These are phyloP conservation scores for Cyclophora punctaria DNA, from an alignment of 2,888 invertebrate genomes.

Conservation along the genomic window DNA sequence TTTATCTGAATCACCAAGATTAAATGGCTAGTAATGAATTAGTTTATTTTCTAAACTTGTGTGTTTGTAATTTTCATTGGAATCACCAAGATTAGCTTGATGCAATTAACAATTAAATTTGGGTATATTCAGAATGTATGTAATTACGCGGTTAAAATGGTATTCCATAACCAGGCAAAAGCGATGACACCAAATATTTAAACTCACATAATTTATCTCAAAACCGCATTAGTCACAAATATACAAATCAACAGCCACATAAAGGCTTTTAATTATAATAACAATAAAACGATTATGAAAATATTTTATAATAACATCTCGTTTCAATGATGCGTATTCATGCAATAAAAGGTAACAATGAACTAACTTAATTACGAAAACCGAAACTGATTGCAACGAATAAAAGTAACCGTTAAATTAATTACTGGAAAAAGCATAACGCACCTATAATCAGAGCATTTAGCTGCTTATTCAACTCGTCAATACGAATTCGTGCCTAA, in stretches of 20 bases:
- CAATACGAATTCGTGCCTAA: conserved; percentile 50
- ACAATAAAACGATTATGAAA: conserved; percentile 11
- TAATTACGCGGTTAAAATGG: too few relatives aligned
- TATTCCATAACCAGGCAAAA: too few relatives aligned
- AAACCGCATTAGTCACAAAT: too few relatives aligned
- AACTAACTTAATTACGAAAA: conserved; percentile 11
- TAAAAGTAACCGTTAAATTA: conserved; percentile 8
- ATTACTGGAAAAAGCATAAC: conserved; percentile 25
- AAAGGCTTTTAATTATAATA: conserved; percentile 4
- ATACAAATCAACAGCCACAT: conserved; percentile 1
- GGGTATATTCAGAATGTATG: too few relatives aligned
- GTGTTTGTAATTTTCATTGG: too few relatives aligned
- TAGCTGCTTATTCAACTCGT: conserved; percentile 47
- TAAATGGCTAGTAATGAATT: too few relatives aligned
- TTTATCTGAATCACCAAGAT: too few relatives aligned
- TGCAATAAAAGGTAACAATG: conserved; percentile 8
- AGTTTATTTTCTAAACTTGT: too few relatives aligned
- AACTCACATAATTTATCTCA: too few relatives aligned
- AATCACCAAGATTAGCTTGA: too few relatives aligned
- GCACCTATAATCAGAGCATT: conserved; percentile 41
- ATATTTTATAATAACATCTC: conserved; percentile 6
- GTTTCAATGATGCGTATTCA: conserved; percentile 4
- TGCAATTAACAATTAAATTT: too few relatives aligned
- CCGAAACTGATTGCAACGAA: conserved; percentile 1
- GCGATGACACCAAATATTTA: too few relatives aligned